Conservation (phyloP, 2,797 vertebrate genomes). For the Rhincodon typus region DNA sequence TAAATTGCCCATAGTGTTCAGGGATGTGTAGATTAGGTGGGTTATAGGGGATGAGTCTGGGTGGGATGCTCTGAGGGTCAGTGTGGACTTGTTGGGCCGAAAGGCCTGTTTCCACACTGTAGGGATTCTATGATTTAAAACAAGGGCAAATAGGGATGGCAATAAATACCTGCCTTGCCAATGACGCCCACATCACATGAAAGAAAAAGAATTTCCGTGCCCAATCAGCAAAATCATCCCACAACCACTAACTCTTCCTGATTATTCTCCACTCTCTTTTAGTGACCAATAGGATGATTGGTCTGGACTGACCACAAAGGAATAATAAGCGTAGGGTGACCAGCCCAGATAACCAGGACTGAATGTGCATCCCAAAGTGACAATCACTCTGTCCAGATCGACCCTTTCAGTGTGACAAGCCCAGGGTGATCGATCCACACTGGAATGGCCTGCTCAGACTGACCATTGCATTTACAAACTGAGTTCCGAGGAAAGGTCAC, state of each 20-base stretch:
- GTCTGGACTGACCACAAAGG: background rate
- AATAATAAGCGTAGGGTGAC: background rate
- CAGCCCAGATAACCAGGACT: no score
- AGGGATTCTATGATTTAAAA: no score
- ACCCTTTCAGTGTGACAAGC: conserved; percentile 37
- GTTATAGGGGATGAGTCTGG: no score
- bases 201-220: background rate
- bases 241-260: background rate
- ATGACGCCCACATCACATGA: background rate
- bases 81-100: no score
- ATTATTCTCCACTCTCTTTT: background rate
- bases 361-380: conserved; percentile 42
- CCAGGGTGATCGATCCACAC: background rate
- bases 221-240: background rate
- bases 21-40: no score
- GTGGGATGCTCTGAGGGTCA: no score
- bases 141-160: no score
- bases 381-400: conserved; percentile 48
- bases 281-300: background rate
- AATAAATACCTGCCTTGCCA: no score
- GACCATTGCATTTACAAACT: background rate
- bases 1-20: no score
- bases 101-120: no score
- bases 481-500: no score
- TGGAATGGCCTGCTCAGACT: background rate